Base-by-base conservation (phyloP, 1,140 invertebrate genomes). In the Bradynema listronoti region DNA sequence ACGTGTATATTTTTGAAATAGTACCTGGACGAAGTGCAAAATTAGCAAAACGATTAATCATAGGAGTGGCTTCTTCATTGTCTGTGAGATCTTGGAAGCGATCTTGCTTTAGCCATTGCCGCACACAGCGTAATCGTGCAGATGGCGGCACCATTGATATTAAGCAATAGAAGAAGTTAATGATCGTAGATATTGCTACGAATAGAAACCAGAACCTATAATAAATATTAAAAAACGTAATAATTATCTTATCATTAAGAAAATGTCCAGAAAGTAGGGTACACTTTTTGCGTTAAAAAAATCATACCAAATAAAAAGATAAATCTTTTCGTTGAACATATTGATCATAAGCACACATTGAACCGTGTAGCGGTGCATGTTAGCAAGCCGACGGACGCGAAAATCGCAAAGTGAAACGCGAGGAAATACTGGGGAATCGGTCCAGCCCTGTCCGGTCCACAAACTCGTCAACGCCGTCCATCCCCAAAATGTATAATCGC, bases 401-500 rank as follows among this genome's bases (percentile, higher is more conserved):
- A 78, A 69, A 43, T 78, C 77, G 53, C 80, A 81, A 60, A 82
- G 73, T 7, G 81, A 81, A 24, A 82, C 77, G 34, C 80, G 65
- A 4, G 81, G 81, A 42, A 64, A 73, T 19, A 73, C 58, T 50
- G 71, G 66, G 16, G 69, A 72, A 25, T 72, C 69, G 14, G 56
- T 42, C 73, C 73, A 77, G 53, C 66, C 73, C 34, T 56, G 25
- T n/a, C 73, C 73, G 22, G 47, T 46, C 64, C 64, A 77, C 34
- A 74, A 30, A 54, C 64, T 70, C 11, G 16, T 51, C 78, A 63
- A 79, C 72, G 64, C 67, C 11, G 64, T 71, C 56, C 54, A 61
- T 22, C 82, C 81, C 70, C 80, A 82, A 51, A 81, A 66, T 50
- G 73, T 72, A 61, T 79, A 81, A 36, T 79, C 80, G 41, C 69